A percentile compares a stretch with the other conserved stretches of the same genome.
Conservation (phyloP, 2,113 vertebrate species). For the Ahaetulla prasina region DNA sequence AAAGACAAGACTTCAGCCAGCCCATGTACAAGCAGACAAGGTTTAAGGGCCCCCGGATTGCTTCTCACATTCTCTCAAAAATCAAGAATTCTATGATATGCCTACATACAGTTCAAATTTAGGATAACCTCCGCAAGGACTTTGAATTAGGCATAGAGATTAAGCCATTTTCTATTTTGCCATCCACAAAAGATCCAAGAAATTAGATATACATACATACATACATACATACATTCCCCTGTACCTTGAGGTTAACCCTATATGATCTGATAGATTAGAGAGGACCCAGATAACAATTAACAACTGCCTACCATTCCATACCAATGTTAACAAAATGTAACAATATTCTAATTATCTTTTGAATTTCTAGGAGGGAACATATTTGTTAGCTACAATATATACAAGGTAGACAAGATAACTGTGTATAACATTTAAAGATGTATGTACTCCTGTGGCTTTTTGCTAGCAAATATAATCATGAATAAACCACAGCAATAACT, state of each 20-base stretch:
- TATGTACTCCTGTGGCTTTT: background rate
- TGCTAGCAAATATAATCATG: background rate
- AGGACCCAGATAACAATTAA: background rate
- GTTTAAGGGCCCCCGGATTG: background rate
- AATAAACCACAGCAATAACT: background rate
- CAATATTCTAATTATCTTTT: background rate
- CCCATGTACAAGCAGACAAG: background rate
- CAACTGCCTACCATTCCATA: background rate
- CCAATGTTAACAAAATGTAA: background rate
- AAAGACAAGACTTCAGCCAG: conserved; percentile 1
- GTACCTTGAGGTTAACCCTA: background rate
- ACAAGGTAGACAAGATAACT: background rate
- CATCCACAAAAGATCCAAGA: background rate
- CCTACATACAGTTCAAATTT: background rate
- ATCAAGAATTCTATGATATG: background rate
- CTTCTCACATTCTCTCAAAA: background rate
- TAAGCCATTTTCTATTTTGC: background rate
- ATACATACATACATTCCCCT: background rate
- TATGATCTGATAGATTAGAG: background rate
- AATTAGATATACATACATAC: background rate
- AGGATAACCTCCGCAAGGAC: background rate
- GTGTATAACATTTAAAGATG: background rate
- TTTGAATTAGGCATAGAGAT: background rate
- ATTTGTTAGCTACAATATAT: background rate
- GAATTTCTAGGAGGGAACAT: background rate